These are phyloP conservation scores for Drusus annulatus DNA, from an alignment of 1,140 invertebrate species.

Conservation along the genomic window DNA sequence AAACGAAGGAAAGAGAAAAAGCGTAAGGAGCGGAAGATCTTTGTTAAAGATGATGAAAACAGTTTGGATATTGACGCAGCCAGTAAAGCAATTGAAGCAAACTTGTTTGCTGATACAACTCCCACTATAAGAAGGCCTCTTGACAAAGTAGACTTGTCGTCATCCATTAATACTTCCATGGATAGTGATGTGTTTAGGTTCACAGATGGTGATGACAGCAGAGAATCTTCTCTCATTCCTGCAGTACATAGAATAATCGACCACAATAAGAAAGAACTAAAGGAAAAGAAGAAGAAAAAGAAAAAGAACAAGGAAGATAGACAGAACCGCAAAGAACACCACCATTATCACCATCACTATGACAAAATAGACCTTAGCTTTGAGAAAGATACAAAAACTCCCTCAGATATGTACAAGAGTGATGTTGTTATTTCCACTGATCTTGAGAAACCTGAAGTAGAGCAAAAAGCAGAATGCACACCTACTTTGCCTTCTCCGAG, in stretches of 20 bases:
- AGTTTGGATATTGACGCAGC: slow-evolving; percentile 86
- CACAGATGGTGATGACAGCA: slow-evolving; percentile 71
- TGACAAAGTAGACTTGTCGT: slow-evolving; percentile 57
- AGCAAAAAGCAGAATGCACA: slow-evolving; percentile 49
- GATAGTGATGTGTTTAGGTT: slow-evolving; percentile 74
- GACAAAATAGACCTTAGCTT: slow-evolving; percentile 46
- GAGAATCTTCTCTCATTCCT: slow-evolving; percentile 65
- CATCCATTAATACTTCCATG: slow-evolving; percentile 61
- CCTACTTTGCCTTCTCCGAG: slow-evolving; percentile 63
- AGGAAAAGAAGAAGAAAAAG: slow-evolving; percentile 87
- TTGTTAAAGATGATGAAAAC: slow-evolving; percentile 78
- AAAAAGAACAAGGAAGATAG: slow-evolving; percentile 86
- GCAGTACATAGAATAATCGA: slow-evolving; percentile 65
- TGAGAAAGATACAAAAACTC: slow-evolving; percentile 46
- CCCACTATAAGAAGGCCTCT: slow-evolving; percentile 64
- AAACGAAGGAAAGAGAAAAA: slow-evolving; percentile 80
- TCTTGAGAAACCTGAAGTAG: slow-evolving; percentile 62
- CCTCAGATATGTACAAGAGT: slow-evolving; percentile 36
- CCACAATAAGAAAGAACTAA: slow-evolving; percentile 74
- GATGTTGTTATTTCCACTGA: slow-evolving; percentile 42
- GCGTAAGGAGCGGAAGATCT: slow-evolving; percentile 74
- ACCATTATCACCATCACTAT: slow-evolving; percentile 76
- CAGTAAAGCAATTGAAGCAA: slow-evolving; percentile 84
- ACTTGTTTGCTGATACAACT: slow-evolving; percentile 77
- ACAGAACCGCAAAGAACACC: slow-evolving; percentile 77